Percentiles rank a stretch among this genome's conserved stretches.
These are phyloP conservation scores for Tachyglossus aculeatus DNA, from an alignment of 2,797 vertebrate genomes.

Conservation along the genomic window DNA sequence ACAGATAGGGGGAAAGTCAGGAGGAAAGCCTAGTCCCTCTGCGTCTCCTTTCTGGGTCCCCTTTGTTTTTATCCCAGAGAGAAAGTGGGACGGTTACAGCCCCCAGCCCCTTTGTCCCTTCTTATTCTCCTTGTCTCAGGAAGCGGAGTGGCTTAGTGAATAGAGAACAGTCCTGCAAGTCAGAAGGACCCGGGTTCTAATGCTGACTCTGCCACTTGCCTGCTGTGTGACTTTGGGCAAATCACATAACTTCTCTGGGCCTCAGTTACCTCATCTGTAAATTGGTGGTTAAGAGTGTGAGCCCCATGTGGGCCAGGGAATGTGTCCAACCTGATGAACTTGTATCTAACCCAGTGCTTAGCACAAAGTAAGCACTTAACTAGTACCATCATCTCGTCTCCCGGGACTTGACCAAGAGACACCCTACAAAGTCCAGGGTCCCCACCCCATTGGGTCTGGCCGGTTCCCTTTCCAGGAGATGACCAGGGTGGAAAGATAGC, in stretches of 20 bases:
- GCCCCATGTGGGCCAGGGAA: too few species aligned
- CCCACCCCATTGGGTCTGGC: slow-evolving; percentile 58
- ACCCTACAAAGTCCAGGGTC: background rate
- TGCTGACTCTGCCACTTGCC: too few species aligned
- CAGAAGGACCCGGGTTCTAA: too few species aligned
- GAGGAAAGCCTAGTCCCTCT: background rate
- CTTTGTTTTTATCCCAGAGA: background rate
- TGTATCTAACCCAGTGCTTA: background rate
- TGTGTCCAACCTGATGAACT: too few species aligned
- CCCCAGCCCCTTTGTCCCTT: too few species aligned
- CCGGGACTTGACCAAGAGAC: background rate
- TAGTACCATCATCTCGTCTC: background rate
- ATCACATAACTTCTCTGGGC: too few species aligned
- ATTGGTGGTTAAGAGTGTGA: too few species aligned
- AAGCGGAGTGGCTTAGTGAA: too few species aligned
- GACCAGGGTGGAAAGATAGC: too few species aligned
- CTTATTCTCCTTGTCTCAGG: background rate
- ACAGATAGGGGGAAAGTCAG: background rate
- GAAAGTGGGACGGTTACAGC: background rate
- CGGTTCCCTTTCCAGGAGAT: slow-evolving; percentile 67
- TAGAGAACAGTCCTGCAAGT: too few species aligned
- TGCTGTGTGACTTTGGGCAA: too few species aligned
- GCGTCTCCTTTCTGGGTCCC: background rate
- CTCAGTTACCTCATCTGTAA: too few species aligned
- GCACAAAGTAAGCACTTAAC: background rate